These are phyloP conservation scores for Dromiciops gliroides DNA, from an alignment of 2,113 vertebrate species.

Conservation along the genomic window DNA sequence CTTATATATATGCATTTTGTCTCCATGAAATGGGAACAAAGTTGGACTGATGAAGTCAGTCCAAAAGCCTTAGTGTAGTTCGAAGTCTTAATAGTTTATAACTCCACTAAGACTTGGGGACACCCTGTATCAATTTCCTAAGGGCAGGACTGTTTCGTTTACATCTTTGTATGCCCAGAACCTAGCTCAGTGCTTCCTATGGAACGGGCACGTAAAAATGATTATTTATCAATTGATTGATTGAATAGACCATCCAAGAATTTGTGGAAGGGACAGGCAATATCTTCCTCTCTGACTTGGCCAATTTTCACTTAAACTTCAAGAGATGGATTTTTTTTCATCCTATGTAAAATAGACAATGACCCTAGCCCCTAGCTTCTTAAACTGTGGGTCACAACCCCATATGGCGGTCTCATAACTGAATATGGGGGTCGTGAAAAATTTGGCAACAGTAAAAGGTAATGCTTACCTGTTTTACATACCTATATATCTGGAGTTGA, in stretches of 20 bases:
- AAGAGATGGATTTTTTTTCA: not conserved
- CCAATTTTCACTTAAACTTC: not conserved
- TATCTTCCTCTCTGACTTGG: not conserved
- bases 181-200: not conserved
- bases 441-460: too few relatives aligned
- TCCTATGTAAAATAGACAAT: not conserved
- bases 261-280: not conserved
- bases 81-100: not conserved
- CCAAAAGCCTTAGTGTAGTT: not conserved
- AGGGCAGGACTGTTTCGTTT: not conserved
- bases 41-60: not conserved
- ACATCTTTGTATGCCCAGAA: not conserved
- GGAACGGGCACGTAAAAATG: not conserved
- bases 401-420: too few relatives aligned
- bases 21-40: not conserved
- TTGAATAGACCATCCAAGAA: not conserved
- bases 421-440: too few relatives aligned
- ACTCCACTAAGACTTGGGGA: not conserved
- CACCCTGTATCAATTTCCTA: not conserved
- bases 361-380: too few relatives aligned
- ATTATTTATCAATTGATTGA: not conserved
- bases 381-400: too few relatives aligned
- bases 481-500: too few relatives aligned
- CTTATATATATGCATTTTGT: not conserved
- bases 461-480: too few relatives aligned